phyloP scores from a whole-genome alignment of 2,113 vertebrate genomes.

The Peromyscus californicus region DNA sequence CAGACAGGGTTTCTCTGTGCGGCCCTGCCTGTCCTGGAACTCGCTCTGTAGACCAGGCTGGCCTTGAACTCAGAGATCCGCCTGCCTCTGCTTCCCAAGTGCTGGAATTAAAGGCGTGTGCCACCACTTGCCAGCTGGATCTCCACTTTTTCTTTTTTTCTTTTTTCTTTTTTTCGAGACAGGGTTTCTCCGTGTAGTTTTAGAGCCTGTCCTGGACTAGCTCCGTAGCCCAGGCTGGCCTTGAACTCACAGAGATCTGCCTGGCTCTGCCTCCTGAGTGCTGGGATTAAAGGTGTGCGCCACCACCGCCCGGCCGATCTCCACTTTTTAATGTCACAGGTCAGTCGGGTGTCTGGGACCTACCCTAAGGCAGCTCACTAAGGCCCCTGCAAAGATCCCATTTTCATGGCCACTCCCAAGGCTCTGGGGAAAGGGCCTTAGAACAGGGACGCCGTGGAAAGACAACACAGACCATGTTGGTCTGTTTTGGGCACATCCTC shows the following conservation, averaged over 20 bases:
- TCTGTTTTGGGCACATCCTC: neutral
- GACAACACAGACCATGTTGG: neutral
- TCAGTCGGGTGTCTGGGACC: neutral
- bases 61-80: neutral
- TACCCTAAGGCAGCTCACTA: neutral
- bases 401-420: neutral
- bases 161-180: too few species aligned
- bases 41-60: too few species aligned
- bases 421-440: neutral
- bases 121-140: neutral
- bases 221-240: neutral
- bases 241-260: neutral
- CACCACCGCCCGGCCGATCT: neutral
- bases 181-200: neutral
- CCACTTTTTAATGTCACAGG: neutral
- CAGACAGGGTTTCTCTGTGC: neutral
- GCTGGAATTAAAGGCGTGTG: neutral
- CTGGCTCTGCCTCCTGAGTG: neutral
- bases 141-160: too few species aligned
- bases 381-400: neutral
- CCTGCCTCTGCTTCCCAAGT: neutral
- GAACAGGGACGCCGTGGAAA: accelerated
- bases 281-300: neutral
- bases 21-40: too few species aligned
- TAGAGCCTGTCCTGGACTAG: too few species aligned